A percentile compares a stretch with the other conserved stretches of the same genome.
These are phyloP conservation scores for Piezodorus guildinii DNA, from an alignment of 1,140 invertebrate genomes.

Conservation along the genomic window DNA sequence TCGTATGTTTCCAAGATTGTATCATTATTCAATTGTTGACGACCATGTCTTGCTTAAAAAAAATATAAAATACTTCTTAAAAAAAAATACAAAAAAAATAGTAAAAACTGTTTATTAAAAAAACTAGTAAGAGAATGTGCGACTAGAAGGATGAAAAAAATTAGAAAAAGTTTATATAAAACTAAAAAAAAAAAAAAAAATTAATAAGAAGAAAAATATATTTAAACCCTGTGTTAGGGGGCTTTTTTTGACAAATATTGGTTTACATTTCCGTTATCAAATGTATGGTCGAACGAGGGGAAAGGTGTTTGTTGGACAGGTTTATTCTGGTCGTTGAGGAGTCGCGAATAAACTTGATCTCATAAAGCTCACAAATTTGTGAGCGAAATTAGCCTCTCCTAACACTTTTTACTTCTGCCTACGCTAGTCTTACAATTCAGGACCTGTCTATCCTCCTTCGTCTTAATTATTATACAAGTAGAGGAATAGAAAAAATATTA, in stretches of 20 bases:
- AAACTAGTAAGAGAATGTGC: not conserved
- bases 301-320: not conserved
- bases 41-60: slow-evolving; percentile 3
- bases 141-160: slow-evolving; percentile 6
- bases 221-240: not conserved
- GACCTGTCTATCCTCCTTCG: not conserved
- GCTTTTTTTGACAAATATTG: slow-evolving; percentile 12
- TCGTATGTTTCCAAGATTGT: slow-evolving; percentile 1
- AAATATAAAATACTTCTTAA: not conserved
- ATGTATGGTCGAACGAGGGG: not conserved
- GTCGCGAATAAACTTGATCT: slow-evolving; percentile 6
- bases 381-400: not conserved
- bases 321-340: not conserved
- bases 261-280: slow-evolving; percentile 7
- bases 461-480: not conserved
- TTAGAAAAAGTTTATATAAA: not conserved
- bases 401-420: not conserved
- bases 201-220: not conserved
- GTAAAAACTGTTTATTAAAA: slow-evolving; percentile 6
- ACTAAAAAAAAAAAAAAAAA: slow-evolving; percentile 7
- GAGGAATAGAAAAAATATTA: not conserved
- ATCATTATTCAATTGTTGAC: not conserved
- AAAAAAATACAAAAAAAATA: not conserved
- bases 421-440: not conserved
- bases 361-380: not conserved